Conservation (phyloP, 2,888 invertebrate genomes). For the Caenorhabditis panamensis region DNA sequence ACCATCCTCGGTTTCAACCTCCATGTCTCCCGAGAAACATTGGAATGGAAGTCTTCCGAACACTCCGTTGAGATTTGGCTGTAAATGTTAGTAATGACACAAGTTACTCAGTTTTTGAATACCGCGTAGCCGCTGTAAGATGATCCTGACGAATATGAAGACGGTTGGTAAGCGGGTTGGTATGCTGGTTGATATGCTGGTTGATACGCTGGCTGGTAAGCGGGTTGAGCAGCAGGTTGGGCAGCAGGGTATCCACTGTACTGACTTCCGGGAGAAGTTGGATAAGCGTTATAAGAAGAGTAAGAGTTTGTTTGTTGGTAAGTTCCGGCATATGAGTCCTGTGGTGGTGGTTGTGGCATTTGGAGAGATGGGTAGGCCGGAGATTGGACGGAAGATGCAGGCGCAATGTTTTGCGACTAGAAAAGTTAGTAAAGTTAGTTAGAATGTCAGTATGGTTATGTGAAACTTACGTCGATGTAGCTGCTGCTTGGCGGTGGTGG, state of each 20-base stretch:
- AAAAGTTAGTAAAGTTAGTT: slow-evolving; percentile 46
- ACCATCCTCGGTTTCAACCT: slow-evolving; percentile 74
- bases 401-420: slow-evolving; percentile 62
- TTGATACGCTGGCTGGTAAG: slow-evolving; percentile 57
- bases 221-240: slow-evolving; percentile 55
- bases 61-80: slow-evolving; percentile 65
- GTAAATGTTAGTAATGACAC: slow-evolving; percentile 5
- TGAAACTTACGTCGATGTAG: slow-evolving; percentile 50
- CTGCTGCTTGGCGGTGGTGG: slow-evolving; percentile 54
- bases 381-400: slow-evolving; percentile 36
- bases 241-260: slow-evolving; percentile 57
- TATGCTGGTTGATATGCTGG: slow-evolving; percentile 61
- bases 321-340: slow-evolving; percentile 36
- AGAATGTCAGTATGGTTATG: slow-evolving; percentile 4
- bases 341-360: slow-evolving; percentile 53
- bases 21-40: slow-evolving; percentile 78
- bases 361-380: slow-evolving; percentile 37
- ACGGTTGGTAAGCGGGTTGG: slow-evolving; percentile 43
- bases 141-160: slow-evolving; percentile 17
- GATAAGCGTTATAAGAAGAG: slow-evolving; percentile 29
- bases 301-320: slow-evolving; percentile 27
- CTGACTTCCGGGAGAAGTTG: slow-evolving; percentile 39
- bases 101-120: background rate
- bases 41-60: slow-evolving; percentile 71
- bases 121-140: slow-evolving; percentile 20